Percentiles rank a stretch among this genome's conserved stretches.
Evolutionary conservation across 2,888 invertebrate genomes (phyloP).

Genomic region (Volucella inflata): DNA sequence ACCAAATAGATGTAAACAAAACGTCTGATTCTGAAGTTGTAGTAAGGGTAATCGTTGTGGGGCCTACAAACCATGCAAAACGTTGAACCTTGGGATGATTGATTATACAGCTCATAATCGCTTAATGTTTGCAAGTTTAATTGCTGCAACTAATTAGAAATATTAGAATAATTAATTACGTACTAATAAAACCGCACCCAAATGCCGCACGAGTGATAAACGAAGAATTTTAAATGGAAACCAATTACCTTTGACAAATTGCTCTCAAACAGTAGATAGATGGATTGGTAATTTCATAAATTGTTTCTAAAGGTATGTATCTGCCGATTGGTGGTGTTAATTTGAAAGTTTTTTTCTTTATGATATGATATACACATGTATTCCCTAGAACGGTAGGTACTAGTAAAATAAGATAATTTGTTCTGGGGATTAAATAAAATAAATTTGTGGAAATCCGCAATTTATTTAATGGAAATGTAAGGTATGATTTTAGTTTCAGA

Average conservation of each 20-base stretch:
- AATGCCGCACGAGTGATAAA: not conserved
- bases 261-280: not conserved
- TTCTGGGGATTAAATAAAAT: too few relatives aligned
- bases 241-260: slow-evolving; percentile 2
- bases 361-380: too few relatives aligned
- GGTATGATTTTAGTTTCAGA: too few relatives aligned
- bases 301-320: too few relatives aligned
- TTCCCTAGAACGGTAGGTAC: too few relatives aligned
- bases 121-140: not conserved
- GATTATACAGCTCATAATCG: not conserved
- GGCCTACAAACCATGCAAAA: not conserved
- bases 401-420: too few relatives aligned
- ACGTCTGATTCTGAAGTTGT: too few relatives aligned
- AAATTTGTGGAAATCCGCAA: too few relatives aligned
- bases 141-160: not conserved
- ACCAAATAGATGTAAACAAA: not conserved
- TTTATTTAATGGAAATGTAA: too few relatives aligned
- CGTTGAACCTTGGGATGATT: not conserved
- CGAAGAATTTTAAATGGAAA: not conserved
- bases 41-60: not conserved
- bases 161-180: slow-evolving; percentile 6
- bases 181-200: not conserved
- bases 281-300: not conserved
- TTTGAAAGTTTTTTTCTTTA: not conserved
- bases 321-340: not conserved